Base-by-base conservation (phyloP, 2,888 invertebrate species). In the Archips crataeganus region DNA sequence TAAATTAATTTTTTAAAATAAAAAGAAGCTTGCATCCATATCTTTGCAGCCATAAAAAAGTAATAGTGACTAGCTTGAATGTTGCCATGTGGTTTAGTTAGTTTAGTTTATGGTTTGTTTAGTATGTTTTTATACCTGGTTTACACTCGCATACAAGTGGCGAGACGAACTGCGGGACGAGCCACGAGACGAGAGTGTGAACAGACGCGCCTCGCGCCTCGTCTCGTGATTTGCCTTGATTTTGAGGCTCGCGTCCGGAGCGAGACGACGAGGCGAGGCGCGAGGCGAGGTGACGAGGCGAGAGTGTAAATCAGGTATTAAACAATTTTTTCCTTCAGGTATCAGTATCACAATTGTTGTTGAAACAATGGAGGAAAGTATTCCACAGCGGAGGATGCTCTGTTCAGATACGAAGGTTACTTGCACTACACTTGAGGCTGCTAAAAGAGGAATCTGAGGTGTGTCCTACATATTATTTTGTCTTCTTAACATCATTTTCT, bases 281-380 rank as follows among this genome's bases (percentile, higher is more conserved):
- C n/a, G n/a, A n/a, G n/a, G n/a, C n/a, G n/a, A n/a, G n/a, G n/a
- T n/a, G n/a, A n/a, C n/a, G n/a, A n/a, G n/a, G n/a, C n/a, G n/a
- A n/a, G n/a, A n/a, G n/a, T n/a, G n/a, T n/a, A n/a, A n/a, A n/a
- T n/a, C n/a, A n/a, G n/a, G n/a, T n/a, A n/a, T n/a, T 62, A 13
- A 39, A 32, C 11, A 54, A 70, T 62, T 42, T 2, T 23, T 63
- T 66, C 11, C 86, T 90, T 76, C 80, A 96, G 95, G 89, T 95
- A 59, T 90, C 95, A 79, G 87, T 95, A 78, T 94, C 96, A 75
- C 95, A 95, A 76, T 84, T 95, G 63, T 87, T 95, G 63, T 89
- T 96, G 78, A 94, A 93, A 79, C 95, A 95, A 78, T 95, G 94
- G 89, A 91, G 93, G 67, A 91, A 87, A 77, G 78, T 94, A 34